Conservation (phyloP, 2,888 invertebrate genomes). For the Achlya flavicornis region DNA sequence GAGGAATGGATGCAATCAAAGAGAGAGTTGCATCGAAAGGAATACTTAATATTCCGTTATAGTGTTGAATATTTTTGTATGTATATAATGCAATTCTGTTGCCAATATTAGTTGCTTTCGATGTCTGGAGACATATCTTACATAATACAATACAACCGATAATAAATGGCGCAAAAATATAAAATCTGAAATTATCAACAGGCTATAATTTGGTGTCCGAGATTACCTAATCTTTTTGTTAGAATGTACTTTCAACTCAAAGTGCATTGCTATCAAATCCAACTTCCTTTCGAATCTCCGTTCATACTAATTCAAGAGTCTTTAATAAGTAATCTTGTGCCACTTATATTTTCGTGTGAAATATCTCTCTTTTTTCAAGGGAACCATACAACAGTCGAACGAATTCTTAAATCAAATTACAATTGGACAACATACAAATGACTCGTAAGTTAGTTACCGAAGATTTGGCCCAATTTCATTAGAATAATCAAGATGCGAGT, state of each 20-base stretch:
- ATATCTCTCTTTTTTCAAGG: too few relatives aligned
- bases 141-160: background rate
- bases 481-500: constrained; percentile 40
- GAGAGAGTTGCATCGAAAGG: background rate
- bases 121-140: background rate
- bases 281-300: too few relatives aligned
- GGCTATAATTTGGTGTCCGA: too few relatives aligned
- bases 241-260: too few relatives aligned
- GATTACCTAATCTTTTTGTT: too few relatives aligned
- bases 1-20: background rate
- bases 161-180: background rate
- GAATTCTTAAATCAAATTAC: too few relatives aligned
- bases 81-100: constrained; percentile 11
- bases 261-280: too few relatives aligned
- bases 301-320: too few relatives aligned
- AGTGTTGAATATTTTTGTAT: constrained; percentile 7
- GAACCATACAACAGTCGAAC: too few relatives aligned
- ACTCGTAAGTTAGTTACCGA: constrained; percentile 18
- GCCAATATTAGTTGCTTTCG: background rate
- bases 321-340: too few relatives aligned
- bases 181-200: background rate
- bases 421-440: background rate
- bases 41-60: constrained; percentile 9
- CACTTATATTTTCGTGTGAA: too few relatives aligned
- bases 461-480: constrained; percentile 25